A percentile compares a stretch with the other conserved stretches of the same genome.
phyloP scores from a whole-genome alignment of 2,888 invertebrate species.

The Crioceris asparagi region DNA sequence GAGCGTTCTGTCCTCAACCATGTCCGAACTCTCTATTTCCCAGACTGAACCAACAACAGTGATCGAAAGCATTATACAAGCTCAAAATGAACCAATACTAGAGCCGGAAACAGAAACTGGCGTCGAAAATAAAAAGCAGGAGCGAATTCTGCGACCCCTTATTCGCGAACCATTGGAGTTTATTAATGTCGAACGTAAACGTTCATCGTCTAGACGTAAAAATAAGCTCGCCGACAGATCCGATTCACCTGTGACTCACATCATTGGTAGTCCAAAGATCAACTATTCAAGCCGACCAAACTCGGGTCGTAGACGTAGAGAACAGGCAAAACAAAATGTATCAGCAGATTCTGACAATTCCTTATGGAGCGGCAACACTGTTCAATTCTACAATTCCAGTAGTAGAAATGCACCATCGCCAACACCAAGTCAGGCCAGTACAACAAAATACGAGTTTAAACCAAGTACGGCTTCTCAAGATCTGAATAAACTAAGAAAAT shows the following conservation, averaged over 20 bases:
- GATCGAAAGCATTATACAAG: constrained; percentile 42
- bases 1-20: constrained; percentile 63
- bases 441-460: constrained; percentile 41
- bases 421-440: constrained; percentile 45
- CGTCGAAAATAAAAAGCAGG: constrained; percentile 19
- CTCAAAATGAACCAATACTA: constrained; percentile 33
- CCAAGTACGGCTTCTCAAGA: constrained; percentile 72
- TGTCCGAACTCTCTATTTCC: constrained; percentile 62
- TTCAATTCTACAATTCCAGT: constrained; percentile 53
- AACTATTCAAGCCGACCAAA: constrained; percentile 45
- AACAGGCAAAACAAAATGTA: constrained; percentile 40
- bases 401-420: constrained; percentile 41
- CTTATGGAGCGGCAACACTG: constrained; percentile 58
- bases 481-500: constrained; percentile 66
- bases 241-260: constrained; percentile 56
- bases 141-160: constrained; percentile 50
- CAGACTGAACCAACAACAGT: constrained; percentile 54
- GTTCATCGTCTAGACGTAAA: constrained; percentile 56
- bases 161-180: constrained; percentile 68
- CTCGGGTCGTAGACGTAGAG: constrained; percentile 39
- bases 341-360: constrained; percentile 12
- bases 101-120: constrained; percentile 28
- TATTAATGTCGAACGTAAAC: constrained; percentile 52
- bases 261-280: constrained; percentile 50
- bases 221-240: constrained; percentile 55